Base-by-base conservation (phyloP, 37 sponge, comb jelly and placozoan genomes). In the Tethya wilhelma region DNA sequence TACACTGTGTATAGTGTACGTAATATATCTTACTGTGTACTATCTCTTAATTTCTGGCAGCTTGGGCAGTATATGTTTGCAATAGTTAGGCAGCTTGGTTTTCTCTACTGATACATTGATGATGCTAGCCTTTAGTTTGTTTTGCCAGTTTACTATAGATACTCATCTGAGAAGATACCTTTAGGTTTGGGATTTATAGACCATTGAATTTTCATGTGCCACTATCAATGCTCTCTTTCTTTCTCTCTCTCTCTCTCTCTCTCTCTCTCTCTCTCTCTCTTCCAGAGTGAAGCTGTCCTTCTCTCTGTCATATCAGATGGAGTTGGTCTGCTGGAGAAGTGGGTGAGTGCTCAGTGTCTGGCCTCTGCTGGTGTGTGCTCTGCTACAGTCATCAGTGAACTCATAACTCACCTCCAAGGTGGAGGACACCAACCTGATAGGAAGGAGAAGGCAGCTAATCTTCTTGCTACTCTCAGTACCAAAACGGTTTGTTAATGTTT, bases 271-370 rank as follows among this genome's bases (percentile, higher is more conserved):
- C 9, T 9, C 14, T 14, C 14, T 19, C 14, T 49, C 42, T 29
- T 45, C 1, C 46, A 89, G 90, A 41, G 64, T 12, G 80, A 79
- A 78, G 49, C 67, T 38, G 73, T 84, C 11, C 73, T 93, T 2
- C 46, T 85, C 60, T 62, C 69, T 38, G 60, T 86, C 14, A 64
- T 93, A 31, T 34, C 28, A 7, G 81, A 45, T 1, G 32, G 57
- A 22, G 14, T 59, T 4, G 58, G 41, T 19, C 32, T 49, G 0
- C 68, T 64, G 44, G 95, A 94, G 72, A 26, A 64, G 25, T 94
- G 95, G 95, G 81, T 84, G 26, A 85, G 88, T 2, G 80, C 87
- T 36, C 95, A 90, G 74, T 84, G 84, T 38, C 84, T 94, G 60
- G 89, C 81, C 36, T 29, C 67, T 28, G 78, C 57, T 20, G 86